Base-by-base conservation (phyloP, 2,113 vertebrate genomes). In the Taurulus bubalis region DNA sequence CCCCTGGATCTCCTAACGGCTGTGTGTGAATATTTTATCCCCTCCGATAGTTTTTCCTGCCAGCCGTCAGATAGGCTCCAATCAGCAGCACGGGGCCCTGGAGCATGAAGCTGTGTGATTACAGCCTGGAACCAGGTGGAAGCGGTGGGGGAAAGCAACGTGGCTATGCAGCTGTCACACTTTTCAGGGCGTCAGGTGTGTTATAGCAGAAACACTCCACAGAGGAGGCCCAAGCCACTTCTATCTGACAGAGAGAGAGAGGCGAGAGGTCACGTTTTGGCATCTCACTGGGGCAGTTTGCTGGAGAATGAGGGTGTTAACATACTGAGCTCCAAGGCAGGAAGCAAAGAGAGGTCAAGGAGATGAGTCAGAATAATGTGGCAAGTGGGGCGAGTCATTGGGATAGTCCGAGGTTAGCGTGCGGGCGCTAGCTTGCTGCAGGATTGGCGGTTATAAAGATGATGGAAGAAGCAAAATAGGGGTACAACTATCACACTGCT, bases 11-110 rank as follows among this genome's bases (percentile, higher is more conserved):
- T 84, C 89, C 89, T 88, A 90, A 91, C 86, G 89, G 88, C 89
- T 84, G 85, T 89, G 90, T 92, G 93, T 92, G 91, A 94, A 94
- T 94, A 92, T 94, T 93, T 93, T 92, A 94, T 92, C 88, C 84
- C 87, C 92, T 90, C 87, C 78, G 82, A 93, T 93, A 92, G 93
- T 93, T 90, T 93, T 91, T 82, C 87, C 89, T 83, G 91, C 91
- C 91, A 91, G 91, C 85, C 91, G 86, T 93, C 93, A 94, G 92
- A 92, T 91, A 90, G 88, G 74, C 92, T 93, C 92, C 92, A 93
- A 93, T 94, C 93, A 93, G 89, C 81, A 70, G 84, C 10, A 42
- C n/a, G 51, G 84, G 79, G 89, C 92, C 89, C 85, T 90, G 89
- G 87, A 92, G 92, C 92, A 90, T 93, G 85, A 91, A 90, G 85